Conservation (phyloP, 2,797 vertebrate species). For the Lemur catta region DNA sequence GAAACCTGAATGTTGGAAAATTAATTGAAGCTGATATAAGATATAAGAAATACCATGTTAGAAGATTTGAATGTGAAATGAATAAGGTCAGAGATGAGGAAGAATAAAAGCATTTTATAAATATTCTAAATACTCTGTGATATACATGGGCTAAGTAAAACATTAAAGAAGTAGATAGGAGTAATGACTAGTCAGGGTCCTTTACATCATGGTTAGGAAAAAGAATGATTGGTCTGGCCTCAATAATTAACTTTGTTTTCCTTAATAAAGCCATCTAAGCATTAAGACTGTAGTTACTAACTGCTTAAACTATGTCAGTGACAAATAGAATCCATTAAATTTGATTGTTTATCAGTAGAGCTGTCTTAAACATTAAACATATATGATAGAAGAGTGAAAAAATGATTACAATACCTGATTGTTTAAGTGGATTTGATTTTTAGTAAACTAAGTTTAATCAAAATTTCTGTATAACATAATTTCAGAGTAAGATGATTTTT, state of each 20-base stretch:
- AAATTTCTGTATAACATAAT: conserved; percentile 8
- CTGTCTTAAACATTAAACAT: conserved; percentile 54
- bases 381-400: conserved; percentile 52
- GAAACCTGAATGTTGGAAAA: conserved; percentile 6
- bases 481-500: conserved; percentile 50
- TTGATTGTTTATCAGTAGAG: conserved; percentile 59
- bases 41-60: neutral
- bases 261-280: conserved; percentile 50
- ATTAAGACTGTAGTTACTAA: conserved; percentile 17
- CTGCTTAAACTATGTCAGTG: conserved; percentile 54
- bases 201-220: conserved; percentile 41
- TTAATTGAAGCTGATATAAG: neutral
- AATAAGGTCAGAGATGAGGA: neutral
- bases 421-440: conserved; percentile 47
- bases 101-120: conserved; percentile 4
- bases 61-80: neutral
- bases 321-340: conserved; percentile 67
- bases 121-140: neutral
- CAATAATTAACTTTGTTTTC: conserved; percentile 55
- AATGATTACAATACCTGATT: conserved; percentile 32
- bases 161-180: neutral
- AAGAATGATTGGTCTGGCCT: conserved; percentile 53
- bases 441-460: conserved; percentile 44
- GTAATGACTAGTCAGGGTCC: neutral
- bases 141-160: neutral